Evolutionary conservation across 2,888 invertebrate species (phyloP), one percentile per base, ranked within the genome.

Genomic region (Timema podura): DNA sequence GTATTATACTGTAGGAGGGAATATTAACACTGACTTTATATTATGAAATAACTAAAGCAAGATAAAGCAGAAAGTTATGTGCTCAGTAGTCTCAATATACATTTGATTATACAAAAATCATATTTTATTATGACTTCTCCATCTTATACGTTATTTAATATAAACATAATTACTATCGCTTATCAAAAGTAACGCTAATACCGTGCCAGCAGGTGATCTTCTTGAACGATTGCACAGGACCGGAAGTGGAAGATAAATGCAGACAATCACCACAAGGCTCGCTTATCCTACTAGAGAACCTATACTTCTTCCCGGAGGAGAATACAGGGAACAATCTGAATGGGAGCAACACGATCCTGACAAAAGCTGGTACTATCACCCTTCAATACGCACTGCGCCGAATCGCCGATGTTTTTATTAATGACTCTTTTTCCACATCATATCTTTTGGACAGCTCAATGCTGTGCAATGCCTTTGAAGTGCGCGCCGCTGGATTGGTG

Each of bases 351-450:
- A 82, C 91, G 0, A 98, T 98, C 81, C 98, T 98, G 48, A 89
- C 92, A 76, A 87, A 93, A 59, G 92, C 87, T 51, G 91, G 92
- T 79, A 91, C 96, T 0, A 90, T 91, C 75, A 87, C 85, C 75
- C 99, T 99, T 83, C 87, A 97, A 74, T 88, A 88, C 15, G 94
- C 95, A 74, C 83, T 99, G 70, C 89, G 96, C 69, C 95, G 95
- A 79, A 84, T 99, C 69, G 99, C 97, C 16, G 99, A 99, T 85
- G 88, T 99, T 47, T 99, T 98, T 82, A 91, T 99, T 13, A 99
- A 99, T 83, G 99, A 99, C 86, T 99, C 99, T 13, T 99, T 99
- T 83, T 99, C 99, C 78, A 96, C 96, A 65, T 95, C 94, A 1
- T 95, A 96, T 81, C 83, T 93, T 73, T 92, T 92, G 9, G 93